phyloP scores from a whole-genome alignment of 2,113 vertebrate species.

The Ptyas mucosa region DNA sequence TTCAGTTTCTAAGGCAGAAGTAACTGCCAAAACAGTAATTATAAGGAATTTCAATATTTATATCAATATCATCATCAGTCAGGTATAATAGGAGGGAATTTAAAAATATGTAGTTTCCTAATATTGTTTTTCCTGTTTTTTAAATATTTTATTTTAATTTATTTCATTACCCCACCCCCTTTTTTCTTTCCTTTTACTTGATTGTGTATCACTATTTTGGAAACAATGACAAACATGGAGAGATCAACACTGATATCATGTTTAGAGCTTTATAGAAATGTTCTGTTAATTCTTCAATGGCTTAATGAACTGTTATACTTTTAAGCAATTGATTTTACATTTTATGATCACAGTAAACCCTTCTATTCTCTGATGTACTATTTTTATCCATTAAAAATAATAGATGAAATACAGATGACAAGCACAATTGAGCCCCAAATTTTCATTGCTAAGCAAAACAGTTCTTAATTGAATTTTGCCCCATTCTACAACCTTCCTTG shows the following conservation, averaged over 20 bases:
- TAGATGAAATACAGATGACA: not conserved
- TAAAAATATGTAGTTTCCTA: not conserved
- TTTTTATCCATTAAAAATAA: not conserved
- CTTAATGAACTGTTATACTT: not conserved
- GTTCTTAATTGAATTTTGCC: too few relatives aligned
- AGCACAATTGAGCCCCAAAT: too few relatives aligned
- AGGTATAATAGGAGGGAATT: not conserved
- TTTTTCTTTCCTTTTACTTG: not conserved
- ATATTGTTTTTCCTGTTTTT: not conserved
- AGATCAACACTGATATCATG: not conserved
- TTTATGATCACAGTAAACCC: not conserved
- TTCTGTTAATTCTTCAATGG: not conserved
- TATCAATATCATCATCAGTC: not conserved
- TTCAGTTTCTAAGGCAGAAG: not conserved
- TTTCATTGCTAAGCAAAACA: too few relatives aligned
- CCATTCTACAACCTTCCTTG: too few relatives aligned
- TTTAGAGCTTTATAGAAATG: not conserved
- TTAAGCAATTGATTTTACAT: not conserved
- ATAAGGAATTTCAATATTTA: not conserved
- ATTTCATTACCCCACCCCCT: not conserved
- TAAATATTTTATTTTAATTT: not conserved
- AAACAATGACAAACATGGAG: not conserved
- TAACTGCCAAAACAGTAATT: not conserved
- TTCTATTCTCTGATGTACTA: not conserved
- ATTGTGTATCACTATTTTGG: not conserved